Conservation (phyloP, 2,797 vertebrate genomes). For the Margarornis squamiger region DNA sequence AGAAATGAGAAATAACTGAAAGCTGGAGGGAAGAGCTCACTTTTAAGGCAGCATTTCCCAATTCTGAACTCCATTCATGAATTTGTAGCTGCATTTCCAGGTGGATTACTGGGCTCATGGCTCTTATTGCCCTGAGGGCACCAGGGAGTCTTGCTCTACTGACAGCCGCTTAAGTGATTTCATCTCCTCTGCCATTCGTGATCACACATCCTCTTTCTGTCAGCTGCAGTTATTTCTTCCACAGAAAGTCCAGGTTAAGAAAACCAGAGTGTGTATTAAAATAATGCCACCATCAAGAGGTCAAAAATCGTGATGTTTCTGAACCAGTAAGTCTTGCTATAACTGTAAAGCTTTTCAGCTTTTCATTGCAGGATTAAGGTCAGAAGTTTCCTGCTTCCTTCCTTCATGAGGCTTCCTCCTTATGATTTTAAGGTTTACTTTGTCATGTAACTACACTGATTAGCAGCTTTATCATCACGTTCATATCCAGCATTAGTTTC, state of each 20-base stretch:
- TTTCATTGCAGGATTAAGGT: background rate
- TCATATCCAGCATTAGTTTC: background rate
- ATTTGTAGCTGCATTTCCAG: background rate
- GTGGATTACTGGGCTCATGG: background rate
- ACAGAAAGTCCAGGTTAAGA: conserved; percentile 9
- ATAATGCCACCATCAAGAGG: background rate
- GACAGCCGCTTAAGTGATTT: background rate
- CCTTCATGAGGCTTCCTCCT: background rate
- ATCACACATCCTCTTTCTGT: background rate
- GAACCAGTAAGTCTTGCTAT: background rate
- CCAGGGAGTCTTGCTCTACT: background rate
- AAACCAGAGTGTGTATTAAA: background rate
- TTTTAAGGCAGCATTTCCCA: background rate
- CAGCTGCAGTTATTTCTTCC: background rate
- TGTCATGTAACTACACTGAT: background rate
- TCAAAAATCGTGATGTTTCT: background rate
- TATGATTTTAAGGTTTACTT: background rate
- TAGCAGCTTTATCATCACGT: background rate
- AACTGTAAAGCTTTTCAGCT: background rate
- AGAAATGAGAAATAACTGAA: background rate
- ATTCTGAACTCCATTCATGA: background rate
- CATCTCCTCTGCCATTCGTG: background rate
- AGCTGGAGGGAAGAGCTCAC: background rate
- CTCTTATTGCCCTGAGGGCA: background rate
- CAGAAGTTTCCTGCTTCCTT: background rate